Evolutionary conservation across 2,113 vertebrate genomes (phyloP), one percentile per base, ranked within the genome.

Genomic region (Barnardius zonarius): DNA sequence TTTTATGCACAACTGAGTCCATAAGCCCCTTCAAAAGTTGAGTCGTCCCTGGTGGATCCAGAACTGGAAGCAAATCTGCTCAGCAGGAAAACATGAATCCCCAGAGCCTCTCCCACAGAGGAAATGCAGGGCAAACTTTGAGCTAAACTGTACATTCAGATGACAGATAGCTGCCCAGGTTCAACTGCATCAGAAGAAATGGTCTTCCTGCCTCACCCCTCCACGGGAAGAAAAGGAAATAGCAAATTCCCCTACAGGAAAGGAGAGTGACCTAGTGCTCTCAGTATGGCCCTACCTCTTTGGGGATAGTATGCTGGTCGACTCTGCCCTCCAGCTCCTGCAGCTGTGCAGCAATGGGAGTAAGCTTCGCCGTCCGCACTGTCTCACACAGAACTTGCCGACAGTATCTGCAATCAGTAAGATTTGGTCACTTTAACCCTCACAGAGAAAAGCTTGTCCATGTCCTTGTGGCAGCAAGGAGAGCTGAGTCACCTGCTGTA

Each of bases 241-340:
- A n/a, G 44, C 14, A 80, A 81, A 76, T 55, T 82, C 23, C 23
- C 12, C 39, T 61, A 4, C 20, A 81, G 66, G 39, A 88, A 87
- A 86, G 63, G 33, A 90, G 70, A 70, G 44, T 33, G 55, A n/a
- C 43, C 63, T 17, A 11, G 28, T 73, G 43, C 64, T 75, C 43
- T n/a, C 15, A 59, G 33, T 49, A 84, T 67, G 44, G 74, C 85
- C 96, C 85, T 98, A 99, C 99, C 99, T 99, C 98, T 98, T 99
- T 99, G 76, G 99, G 99, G 98, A 99, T 97, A 88, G 99, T 96
- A 25, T 99, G 99, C 8, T 98, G 98, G 88, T 99, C 98, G 1
- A 99, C 98, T 96, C 98, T 99, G 86, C 99, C 99, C 95, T 99
- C 99, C 94, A 98, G 98, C 91, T 98, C 98, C 97, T 99, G 99